These are phyloP conservation scores for Lasioglossum oenotherae DNA, from an alignment of 2,888 invertebrate genomes.

Conservation along the genomic window DNA sequence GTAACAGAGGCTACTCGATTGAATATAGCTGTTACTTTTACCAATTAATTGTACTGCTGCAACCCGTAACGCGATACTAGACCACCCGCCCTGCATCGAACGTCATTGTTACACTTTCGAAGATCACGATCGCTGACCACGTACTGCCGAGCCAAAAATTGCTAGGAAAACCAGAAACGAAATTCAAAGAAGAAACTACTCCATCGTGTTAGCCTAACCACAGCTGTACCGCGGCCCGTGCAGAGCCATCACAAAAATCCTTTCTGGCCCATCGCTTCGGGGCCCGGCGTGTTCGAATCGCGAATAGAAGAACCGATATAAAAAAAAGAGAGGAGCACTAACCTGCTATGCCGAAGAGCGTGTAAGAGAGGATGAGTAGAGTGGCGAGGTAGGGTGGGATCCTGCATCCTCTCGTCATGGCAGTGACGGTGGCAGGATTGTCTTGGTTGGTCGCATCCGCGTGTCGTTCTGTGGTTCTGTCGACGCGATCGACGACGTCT, in stretches of 20 bases:
- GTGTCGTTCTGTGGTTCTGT: conserved; percentile 49
- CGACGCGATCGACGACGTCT: conserved; percentile 44
- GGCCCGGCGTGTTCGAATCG: not conserved
- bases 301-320: not conserved
- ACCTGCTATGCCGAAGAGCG: conserved; percentile 84
- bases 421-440: conserved; percentile 72
- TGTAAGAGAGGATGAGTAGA: conserved; percentile 82
- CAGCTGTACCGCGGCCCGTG: not conserved
- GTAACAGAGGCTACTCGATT: not conserved
- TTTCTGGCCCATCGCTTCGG: not conserved
- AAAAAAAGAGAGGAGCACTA: conserved; percentile 58
- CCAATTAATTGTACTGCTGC: not conserved
- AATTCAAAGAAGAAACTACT: not conserved
- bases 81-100: not conserved
- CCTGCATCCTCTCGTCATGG: conserved; percentile 77
- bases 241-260: not conserved
- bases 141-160: not conserved
- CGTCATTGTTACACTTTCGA: not conserved
- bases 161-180: not conserved
- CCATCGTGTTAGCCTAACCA: not conserved
- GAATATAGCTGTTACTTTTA: not conserved
- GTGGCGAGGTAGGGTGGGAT: conserved; percentile 83
- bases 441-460: conserved; percentile 53
- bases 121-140: not conserved
- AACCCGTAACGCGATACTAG: not conserved